Percentiles rank a stretch among this genome's conserved stretches.
phyloP scores from a whole-genome alignment of 2,113 vertebrate genomes.

The Haplotaxodon microlepis region DNA sequence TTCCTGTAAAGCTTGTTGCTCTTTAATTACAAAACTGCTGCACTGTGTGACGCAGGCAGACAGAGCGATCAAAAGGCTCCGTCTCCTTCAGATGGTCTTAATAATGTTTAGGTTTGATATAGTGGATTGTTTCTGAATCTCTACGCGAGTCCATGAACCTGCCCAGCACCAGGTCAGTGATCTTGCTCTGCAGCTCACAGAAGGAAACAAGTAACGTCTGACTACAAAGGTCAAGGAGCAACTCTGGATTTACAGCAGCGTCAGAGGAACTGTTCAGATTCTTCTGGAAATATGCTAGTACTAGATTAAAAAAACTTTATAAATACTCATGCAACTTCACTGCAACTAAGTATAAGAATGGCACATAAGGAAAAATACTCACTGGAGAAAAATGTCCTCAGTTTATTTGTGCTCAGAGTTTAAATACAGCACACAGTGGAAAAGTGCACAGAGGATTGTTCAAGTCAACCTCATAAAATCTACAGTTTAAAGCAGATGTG shows the following conservation, averaged over 20 bases:
- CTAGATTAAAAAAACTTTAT: not conserved
- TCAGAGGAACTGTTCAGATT: not conserved
- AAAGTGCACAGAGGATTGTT: not conserved
- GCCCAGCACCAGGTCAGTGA: not conserved
- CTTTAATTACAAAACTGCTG: not conserved
- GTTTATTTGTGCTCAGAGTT: not conserved
- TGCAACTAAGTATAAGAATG: not conserved
- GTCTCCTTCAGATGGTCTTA: not conserved
- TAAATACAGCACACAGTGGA: not conserved
- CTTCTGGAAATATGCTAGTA: not conserved
- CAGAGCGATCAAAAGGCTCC: not conserved
- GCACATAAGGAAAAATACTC: not conserved
- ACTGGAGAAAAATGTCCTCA: not conserved
- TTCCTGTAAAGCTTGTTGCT: accelerated
- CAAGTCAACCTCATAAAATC: not conserved
- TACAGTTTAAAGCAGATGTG: not conserved
- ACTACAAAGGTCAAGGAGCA: not conserved
- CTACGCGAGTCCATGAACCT: not conserved
- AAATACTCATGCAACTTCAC: not conserved
- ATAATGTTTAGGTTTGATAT: not conserved
- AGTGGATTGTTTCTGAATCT: not conserved
- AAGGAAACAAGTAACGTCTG: not conserved
- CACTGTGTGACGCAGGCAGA: not conserved
- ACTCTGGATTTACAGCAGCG: not conserved
- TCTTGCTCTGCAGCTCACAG: not conserved